Conservation (phyloP, 2,888 invertebrate species). For the Sabatieria punctata region DNA sequence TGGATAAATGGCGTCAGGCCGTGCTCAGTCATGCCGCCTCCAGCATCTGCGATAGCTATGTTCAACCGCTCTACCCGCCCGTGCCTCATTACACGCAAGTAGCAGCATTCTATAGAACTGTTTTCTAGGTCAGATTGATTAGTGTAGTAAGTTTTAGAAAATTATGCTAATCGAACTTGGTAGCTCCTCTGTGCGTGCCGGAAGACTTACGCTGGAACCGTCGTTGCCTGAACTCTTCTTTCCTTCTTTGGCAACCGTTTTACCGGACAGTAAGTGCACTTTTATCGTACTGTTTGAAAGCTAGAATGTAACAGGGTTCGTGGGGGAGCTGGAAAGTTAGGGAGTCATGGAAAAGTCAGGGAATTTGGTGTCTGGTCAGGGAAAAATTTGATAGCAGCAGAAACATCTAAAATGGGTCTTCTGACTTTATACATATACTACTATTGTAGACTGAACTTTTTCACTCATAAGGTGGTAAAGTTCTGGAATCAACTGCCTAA, state of each 20-base stretch:
- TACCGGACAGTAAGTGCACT: conserved; percentile 13
- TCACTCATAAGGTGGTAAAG: too few species aligned
- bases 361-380: too few species aligned
- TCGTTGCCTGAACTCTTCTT: conserved; percentile 43
- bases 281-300: too few species aligned
- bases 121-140: neutral
- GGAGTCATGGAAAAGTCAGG: too few species aligned
- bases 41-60: conserved; percentile 36
- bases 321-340: too few species aligned
- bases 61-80: conserved; percentile 35
- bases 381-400: too few species aligned
- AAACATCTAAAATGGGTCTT: too few species aligned
- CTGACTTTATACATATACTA: too few species aligned
- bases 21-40: conserved; percentile 39
- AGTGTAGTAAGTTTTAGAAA: conserved; percentile 28
- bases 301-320: neutral
- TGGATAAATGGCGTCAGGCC: conserved; percentile 39
- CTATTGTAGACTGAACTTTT: too few species aligned
- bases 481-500: too few species aligned
- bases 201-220: conserved; percentile 34
- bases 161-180: conserved; percentile 43
- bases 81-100: conserved; percentile 22
- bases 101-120: conserved; percentile 1
- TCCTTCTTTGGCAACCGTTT: conserved; percentile 35
- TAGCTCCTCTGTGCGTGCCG: conserved; percentile 42